These are phyloP conservation scores for Numida meleagris DNA, from an alignment of 2,113 vertebrate genomes.

Conservation along the genomic window DNA sequence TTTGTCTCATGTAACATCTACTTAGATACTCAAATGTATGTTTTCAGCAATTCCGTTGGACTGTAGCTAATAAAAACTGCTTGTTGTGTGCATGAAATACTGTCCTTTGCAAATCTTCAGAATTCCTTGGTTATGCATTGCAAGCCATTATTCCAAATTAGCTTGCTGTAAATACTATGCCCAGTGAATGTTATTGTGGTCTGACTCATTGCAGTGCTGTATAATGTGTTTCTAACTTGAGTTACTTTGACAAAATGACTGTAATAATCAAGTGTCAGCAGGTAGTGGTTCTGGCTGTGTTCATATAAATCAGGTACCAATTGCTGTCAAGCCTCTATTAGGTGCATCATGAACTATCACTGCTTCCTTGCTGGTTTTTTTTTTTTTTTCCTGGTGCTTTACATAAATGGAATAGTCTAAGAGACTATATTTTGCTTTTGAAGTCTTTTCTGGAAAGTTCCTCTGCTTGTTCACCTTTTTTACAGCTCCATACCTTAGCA, in stretches of 20 bases:
- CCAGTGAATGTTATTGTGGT: not conserved
- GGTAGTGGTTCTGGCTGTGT: conserved; percentile 34
- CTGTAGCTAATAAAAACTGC: not conserved
- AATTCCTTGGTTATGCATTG: not conserved
- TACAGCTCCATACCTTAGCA: not conserved
- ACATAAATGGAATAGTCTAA: not conserved
- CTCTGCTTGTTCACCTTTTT: not conserved
- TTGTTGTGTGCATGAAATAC: not conserved
- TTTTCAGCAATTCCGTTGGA: not conserved
- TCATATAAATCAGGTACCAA: conserved; percentile 54
- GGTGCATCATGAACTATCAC: not conserved
- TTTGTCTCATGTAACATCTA: not conserved
- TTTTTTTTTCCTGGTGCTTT: not conserved
- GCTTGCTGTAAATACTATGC: conserved; percentile 1
- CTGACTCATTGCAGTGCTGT: not conserved
- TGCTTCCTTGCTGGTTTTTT: not conserved
- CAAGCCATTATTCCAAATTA: conserved; percentile 13
- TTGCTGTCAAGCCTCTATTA: conserved; percentile 47
- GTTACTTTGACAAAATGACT: conserved; percentile 37
- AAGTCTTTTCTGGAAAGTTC: conserved; percentile 11
- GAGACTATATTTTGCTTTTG: not conserved
- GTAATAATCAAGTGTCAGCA: conserved; percentile 62
- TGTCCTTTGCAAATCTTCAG: not conserved
- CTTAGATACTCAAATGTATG: not conserved
- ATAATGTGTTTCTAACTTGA: conserved; percentile 27